A percentile compares a stretch with the other conserved stretches of the same genome.
Evolutionary conservation across 2,888 invertebrate species (phyloP).

Genomic region (Sminthurides aquaticus): DNA sequence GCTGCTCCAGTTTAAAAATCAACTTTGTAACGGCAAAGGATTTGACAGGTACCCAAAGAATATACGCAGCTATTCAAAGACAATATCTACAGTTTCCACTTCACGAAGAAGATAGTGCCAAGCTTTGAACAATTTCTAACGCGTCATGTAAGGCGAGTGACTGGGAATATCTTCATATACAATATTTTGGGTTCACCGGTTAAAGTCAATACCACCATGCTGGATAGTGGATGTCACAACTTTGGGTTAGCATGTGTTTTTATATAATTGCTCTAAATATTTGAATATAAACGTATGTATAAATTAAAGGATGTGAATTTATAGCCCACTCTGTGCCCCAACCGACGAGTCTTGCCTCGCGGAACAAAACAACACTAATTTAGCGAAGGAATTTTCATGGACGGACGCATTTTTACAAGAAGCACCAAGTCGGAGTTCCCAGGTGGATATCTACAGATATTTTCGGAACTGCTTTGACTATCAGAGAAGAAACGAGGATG

Average conservation of each 20-base stretch:
- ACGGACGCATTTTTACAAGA: background rate
- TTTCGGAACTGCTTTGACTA: slow-evolving; percentile 31
- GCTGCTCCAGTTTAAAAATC: slow-evolving; percentile 3
- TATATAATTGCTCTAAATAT: too few species aligned
- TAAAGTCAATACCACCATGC: slow-evolving; percentile 16
- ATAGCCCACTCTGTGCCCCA: slow-evolving; percentile 12
- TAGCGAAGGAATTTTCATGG: slow-evolving; percentile 1
- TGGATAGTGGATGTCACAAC: slow-evolving; percentile 16
- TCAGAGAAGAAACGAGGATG: background rate
- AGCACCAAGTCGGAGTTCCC: background rate
- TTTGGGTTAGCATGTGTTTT: slow-evolving; percentile 3
- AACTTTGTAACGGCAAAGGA: background rate
- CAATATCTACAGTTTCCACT: slow-evolving; percentile 34
- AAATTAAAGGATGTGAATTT: too few species aligned
- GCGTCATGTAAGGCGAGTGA: slow-evolving; percentile 26
- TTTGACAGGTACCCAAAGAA: slow-evolving; percentile 12
- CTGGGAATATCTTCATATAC: slow-evolving; percentile 38
- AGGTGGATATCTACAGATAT: slow-evolving; percentile 28
- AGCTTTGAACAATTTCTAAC: slow-evolving; percentile 41
- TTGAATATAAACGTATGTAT: too few species aligned
- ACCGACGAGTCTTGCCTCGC: background rate
- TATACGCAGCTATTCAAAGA: slow-evolving; percentile 25
- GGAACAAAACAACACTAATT: background rate
- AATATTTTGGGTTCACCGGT: slow-evolving; percentile 30
- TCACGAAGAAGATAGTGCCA: slow-evolving; percentile 31